Conservation (phyloP, 2,888 invertebrate species). For the Portevinia maculata region DNA sequence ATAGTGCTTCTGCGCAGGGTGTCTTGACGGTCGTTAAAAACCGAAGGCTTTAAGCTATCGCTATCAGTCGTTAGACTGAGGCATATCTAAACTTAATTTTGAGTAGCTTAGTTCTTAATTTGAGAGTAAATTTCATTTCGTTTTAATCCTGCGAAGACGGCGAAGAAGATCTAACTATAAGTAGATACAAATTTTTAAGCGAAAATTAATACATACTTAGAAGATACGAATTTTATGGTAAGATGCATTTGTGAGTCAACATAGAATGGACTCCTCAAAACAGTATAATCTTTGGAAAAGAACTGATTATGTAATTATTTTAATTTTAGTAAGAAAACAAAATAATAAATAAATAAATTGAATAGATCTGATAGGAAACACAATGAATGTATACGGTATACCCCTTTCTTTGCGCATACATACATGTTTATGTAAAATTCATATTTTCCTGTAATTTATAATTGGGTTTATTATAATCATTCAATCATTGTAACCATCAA, state of each 20-base stretch:
- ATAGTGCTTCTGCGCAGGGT: constrained; percentile 77
- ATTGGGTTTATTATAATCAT: constrained; percentile 60
- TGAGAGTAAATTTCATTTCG: constrained; percentile 53
- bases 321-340: constrained; percentile 40
- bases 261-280: constrained; percentile 43
- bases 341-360: constrained; percentile 7
- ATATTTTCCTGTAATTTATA: constrained; percentile 56
- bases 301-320: constrained; percentile 69
- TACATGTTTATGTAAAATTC: constrained; percentile 26
- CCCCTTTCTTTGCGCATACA: constrained; percentile 27
- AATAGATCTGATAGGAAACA: constrained; percentile 5
- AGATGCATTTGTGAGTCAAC: constrained; percentile 33
- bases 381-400: constrained; percentile 21
- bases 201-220: constrained; percentile 46
- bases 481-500: constrained; percentile 56
- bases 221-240: constrained; percentile 67
- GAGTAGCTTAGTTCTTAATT: constrained; percentile 52
- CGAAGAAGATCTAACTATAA: constrained; percentile 44
- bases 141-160: constrained; percentile 34
- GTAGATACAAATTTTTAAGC: constrained; percentile 71
- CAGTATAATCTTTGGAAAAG: constrained; percentile 71
- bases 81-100: constrained; percentile 29
- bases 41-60: constrained; percentile 41
- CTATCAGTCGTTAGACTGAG: constrained; percentile 16
- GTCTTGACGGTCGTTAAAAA: constrained; percentile 37